Percentiles rank a stretch among this genome's conserved stretches.
Evolutionary conservation across 2,113 vertebrate genomes (phyloP).

Genomic region (Chelonoidis abingdonii): DNA sequence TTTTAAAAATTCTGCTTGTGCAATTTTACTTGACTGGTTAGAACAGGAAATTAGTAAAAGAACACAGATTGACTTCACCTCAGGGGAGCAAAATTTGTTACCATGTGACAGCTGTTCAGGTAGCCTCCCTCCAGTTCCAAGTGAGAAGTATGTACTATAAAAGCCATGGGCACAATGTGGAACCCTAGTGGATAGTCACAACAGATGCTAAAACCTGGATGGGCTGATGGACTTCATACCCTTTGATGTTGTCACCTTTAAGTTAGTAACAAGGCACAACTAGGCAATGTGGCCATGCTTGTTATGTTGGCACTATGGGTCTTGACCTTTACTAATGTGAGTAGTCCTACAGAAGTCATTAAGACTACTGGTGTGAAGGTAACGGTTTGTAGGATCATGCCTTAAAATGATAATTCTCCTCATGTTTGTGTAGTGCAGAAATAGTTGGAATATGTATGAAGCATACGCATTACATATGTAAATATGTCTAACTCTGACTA

Average conservation of each 20-base stretch:
- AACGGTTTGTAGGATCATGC: neutral
- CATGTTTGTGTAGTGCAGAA: neutral
- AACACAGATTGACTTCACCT: neutral
- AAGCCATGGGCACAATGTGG: neutral
- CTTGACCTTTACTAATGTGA: neutral
- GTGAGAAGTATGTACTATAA: neutral
- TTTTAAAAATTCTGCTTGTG: neutral
- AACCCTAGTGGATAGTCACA: neutral
- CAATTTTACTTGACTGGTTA: neutral
- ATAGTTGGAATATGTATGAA: neutral
- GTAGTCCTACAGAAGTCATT: neutral
- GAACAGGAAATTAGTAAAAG: neutral
- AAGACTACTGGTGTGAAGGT: neutral
- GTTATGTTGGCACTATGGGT: neutral
- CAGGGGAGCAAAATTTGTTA: neutral
- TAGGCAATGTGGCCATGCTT: neutral
- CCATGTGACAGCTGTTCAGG: accelerated
- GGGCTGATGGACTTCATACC: neutral
- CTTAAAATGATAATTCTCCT: neutral
- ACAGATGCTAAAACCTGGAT: neutral
- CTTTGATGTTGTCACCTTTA: neutral
- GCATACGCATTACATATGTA: neutral
- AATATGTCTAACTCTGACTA: neutral
- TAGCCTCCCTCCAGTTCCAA: neutral
- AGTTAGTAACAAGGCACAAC: neutral